Base-by-base conservation (phyloP, 2,888 invertebrate genomes). In the Microctonus aethiopoides region DNA sequence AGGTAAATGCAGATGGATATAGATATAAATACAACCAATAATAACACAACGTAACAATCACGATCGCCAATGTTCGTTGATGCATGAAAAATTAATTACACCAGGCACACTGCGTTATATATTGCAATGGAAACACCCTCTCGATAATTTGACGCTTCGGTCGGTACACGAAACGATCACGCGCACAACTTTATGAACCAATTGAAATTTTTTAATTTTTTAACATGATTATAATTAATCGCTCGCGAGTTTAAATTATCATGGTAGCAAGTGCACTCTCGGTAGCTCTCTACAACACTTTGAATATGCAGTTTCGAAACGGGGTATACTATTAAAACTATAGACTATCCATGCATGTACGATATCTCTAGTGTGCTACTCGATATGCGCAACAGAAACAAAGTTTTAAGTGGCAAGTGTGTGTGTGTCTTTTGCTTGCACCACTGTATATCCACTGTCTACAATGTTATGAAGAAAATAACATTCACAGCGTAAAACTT, bases 71-170 rank as follows among this genome's bases (percentile, higher is more conserved):
- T 71, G 56, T 62, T 52, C 60, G 56, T 61, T 73, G 67, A 64
- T 62, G 67, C 73, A 75, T 74, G 72, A 74, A 70, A 77, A 80
- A 80, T 80, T 81, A 79, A 82, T 81, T 79, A 75, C 75, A 67
- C 69, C 60, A 62, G 74, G 57, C 73, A 75, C 75, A 74, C 74
- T 63, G 72, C 72, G 71, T 73, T 75, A 59, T 66, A 61, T 20
- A 62, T 46, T 16, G 7, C 16, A 46, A n/a, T n/a, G 16, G 54
- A 24, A 70, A 64, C 70, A 60, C 57, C 71, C 54, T 69, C 63
- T 71, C 71, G 63, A 75, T 72, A 72, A 75, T 67, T 73, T 68
- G 73, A 74, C 54, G 68, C 63, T 66, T 61, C 63, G 67, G 60
- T 73, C 68, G 66, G 56, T 68, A 57, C 66, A 66, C 52, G 52